phyloP scores from a whole-genome alignment of 2,797 vertebrate species.

The Streptopelia turtur region DNA sequence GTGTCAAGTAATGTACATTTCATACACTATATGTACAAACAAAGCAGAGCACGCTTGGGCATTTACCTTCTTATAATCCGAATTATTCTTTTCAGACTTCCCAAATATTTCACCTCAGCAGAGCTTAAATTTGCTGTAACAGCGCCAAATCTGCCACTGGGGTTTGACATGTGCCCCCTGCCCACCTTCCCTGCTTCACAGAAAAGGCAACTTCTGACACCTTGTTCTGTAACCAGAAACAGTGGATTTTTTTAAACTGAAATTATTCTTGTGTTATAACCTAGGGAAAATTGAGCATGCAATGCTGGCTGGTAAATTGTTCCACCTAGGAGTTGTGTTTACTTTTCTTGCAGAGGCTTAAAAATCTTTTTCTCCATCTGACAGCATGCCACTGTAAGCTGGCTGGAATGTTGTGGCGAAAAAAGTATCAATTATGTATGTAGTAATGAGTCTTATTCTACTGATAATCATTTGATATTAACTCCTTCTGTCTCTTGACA shows the following conservation, averaged over 20 bases:
- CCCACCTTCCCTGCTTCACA: background rate
- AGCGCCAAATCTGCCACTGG: background rate
- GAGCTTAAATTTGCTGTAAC: background rate
- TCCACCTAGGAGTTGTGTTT: background rate
- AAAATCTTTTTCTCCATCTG: background rate
- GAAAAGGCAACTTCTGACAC: background rate
- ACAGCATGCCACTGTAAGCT: background rate
- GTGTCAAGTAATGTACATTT: background rate
- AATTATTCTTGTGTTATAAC: background rate
- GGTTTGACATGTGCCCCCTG: background rate
- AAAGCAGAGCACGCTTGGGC: background rate
- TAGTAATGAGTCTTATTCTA: background rate
- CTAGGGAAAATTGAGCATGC: background rate
- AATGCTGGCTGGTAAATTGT: background rate
- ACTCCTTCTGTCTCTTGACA: background rate
- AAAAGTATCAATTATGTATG: background rate
- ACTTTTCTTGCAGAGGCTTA: background rate
- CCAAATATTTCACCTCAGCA: background rate
- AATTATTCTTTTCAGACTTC: conserved; percentile 6
- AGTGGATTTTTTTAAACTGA: background rate
- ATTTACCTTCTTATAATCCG: background rate
- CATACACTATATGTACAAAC: background rate
- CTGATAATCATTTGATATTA: background rate
- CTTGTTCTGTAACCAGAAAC: background rate
- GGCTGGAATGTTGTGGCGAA: background rate